These are phyloP conservation scores for Thysanoteuthis rhombus DNA, from an alignment of 2,888 invertebrate genomes.

Conservation along the genomic window DNA sequence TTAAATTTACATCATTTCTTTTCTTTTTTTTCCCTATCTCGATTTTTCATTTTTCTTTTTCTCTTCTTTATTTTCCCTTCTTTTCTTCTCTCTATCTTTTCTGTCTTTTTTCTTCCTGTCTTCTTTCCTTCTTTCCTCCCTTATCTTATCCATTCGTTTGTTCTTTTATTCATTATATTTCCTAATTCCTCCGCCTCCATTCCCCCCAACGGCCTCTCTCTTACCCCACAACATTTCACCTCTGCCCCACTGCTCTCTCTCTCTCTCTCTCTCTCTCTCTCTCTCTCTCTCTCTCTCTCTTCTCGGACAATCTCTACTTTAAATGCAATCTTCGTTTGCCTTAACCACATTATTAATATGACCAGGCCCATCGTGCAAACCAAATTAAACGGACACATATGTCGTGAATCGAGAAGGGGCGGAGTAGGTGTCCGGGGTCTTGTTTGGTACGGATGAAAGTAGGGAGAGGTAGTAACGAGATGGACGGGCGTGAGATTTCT, in stretches of 20 bases:
- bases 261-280: neutral
- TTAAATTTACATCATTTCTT: too few relatives aligned
- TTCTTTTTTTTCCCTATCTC: too few relatives aligned
- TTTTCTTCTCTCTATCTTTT: neutral
- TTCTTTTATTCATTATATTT: neutral
- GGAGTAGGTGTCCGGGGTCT: neutral
- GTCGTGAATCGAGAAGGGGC: neutral
- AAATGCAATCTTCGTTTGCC: neutral
- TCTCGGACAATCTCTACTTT: neutral
- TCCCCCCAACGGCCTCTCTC: neutral
- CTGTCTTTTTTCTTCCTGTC: neutral
- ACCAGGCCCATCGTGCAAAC: neutral
- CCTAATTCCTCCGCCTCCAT: too few relatives aligned
- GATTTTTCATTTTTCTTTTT: too few relatives aligned
- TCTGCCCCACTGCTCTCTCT: too few relatives aligned
- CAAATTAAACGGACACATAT: slow-evolving; percentile 12
- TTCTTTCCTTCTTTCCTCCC: neutral
- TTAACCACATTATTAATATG: neutral
- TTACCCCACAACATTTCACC: neutral
- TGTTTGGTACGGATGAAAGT: neutral
- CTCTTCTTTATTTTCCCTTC: neutral
- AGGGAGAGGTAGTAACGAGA: neutral
- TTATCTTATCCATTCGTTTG: too few relatives aligned
- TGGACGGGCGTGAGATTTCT: neutral
- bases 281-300: neutral